Base-by-base conservation (phyloP, 2,888 invertebrate genomes). In the Myopa testacea region DNA sequence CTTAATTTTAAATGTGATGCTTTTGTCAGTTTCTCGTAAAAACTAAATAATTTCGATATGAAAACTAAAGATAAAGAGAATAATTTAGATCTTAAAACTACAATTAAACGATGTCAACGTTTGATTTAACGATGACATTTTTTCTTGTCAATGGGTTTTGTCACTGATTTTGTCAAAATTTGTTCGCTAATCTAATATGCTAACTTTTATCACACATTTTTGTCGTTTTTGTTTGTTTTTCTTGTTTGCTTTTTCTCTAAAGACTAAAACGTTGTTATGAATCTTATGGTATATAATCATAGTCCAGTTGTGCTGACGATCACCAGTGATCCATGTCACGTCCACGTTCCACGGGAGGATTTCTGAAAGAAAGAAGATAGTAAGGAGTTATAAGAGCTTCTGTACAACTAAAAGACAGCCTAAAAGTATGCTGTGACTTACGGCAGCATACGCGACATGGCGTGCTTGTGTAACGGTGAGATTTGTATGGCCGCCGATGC, bases 401-500 rank as follows among this genome's bases (percentile, higher is more conserved):
- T 50, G 50, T 10, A 50, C 50, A 10, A 10, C 3, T 50, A 50
- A 50, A 50, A 50, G 50, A 50, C 1, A 8, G 55, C 1, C 55
- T 55, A 55, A 55, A 16, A 55, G 55, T 55, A n/a, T n/a, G 55
- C 55, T 37, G 14, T n/a, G 45, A 84, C 87, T 87, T 83, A 90
- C 89, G 89, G 90, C 81, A 89, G 83, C 86, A 89, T 89, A 84
- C 89, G 82, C 63, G 89, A 85, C 80, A 89, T 81, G 16, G 88
- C 86, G 80, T 88, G 88, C 79, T 89, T 88, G 78, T 89, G 89
- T 81, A 89, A 82, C 67, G 88, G 87, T 67, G 88, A 89, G 79
- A 90, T 90, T 84, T 89, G 90, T 82, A 90, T 87, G 76, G 89
- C 87, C 76, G 87, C 92, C 88, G 90, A 92, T 86, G 90, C 91